phyloP scores from a whole-genome alignment of 1,140 invertebrate species.

The Caenorhabditis tropicalis region DNA sequence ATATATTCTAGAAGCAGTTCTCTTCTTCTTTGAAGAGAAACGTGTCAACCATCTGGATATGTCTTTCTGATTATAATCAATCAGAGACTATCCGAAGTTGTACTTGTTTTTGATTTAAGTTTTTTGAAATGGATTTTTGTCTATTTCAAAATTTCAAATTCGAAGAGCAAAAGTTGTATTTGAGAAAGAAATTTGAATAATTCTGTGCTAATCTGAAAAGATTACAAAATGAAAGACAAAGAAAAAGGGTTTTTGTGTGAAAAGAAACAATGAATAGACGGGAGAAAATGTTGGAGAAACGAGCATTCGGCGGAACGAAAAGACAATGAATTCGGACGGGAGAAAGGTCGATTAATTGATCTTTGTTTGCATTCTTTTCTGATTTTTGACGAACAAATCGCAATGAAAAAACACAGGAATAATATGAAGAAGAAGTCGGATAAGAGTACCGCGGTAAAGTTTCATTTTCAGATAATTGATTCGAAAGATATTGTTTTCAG shows the following conservation, averaged over 20 bases:
- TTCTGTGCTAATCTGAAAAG: conserved; percentile 9
- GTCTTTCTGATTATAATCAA: too few species aligned
- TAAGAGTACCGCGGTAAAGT: too few species aligned
- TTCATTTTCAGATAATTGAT: too few species aligned
- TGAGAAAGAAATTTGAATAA: neutral
- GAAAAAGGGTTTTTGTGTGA: neutral
- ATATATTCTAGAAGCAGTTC: too few species aligned
- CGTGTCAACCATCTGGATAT: too few species aligned
- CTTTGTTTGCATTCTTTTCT: neutral
- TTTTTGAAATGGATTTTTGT: too few species aligned
- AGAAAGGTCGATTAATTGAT: conserved; percentile 37
- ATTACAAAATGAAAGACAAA: conserved; percentile 1
- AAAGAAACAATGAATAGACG: conserved; percentile 33
- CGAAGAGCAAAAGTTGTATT: too few species aligned
- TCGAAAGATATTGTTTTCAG: too few species aligned
- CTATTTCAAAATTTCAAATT: neutral
- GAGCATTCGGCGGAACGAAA: neutral
- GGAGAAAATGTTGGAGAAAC: neutral
- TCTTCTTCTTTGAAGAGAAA: too few species aligned
- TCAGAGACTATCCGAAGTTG: neutral
- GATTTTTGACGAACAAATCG: neutral
- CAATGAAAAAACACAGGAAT: neutral
- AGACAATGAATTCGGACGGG: conserved; percentile 4
- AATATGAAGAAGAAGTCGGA: too few species aligned
- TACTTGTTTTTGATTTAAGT: too few species aligned